Base-by-base conservation (phyloP, 2,113 vertebrate genomes). In the Apaloderma vittatum region DNA sequence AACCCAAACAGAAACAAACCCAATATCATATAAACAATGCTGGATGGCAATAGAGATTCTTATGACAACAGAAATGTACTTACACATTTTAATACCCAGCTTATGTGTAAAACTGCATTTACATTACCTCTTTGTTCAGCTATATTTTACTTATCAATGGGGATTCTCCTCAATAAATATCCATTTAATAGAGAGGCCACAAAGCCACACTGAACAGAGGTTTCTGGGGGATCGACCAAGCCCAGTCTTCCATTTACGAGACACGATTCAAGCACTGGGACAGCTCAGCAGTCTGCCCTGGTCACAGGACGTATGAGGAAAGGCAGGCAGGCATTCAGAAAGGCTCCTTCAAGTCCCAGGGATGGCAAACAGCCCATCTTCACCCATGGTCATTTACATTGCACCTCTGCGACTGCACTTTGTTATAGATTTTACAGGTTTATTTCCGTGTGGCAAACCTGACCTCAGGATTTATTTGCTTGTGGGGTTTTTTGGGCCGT, bases 211-310 rank as follows among this genome's bases (percentile, higher is more conserved):
- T 54, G 46, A 58, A 82, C 71, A 21, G 58, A 72, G 27, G 10
- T 52, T 84, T 77, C 59, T 11, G 45, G 57, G 58, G 40, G 59
- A 32, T 11, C 15, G 15, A 20, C 15, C 15, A 23, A 87, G n/a
- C 46, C 22, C 10, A 7, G n/a, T 30, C 32, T 91, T 1, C 3
- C 48, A n/a, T 1, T 0, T 8, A 34, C 11, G 8, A 15, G 24
- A 3, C 40, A 12, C 0, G 2, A 68, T 26, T 20, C 13, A 54
- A 85, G 58, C 6, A 0, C 0, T 1, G 0, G 1, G 81, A 36
- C 1, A 0, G 51, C 36, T 67, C 57, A 24, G 54, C n/a, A 26
- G 27, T 8, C 7, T 40, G 22, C 13, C 46, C 34, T 15, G 3
- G 6, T 34, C 4, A 1, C 21, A 24, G 58, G 62, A 72, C 0